Conservation (phyloP, 2,113 vertebrate genomes). For the Hemiprocne comata region DNA sequence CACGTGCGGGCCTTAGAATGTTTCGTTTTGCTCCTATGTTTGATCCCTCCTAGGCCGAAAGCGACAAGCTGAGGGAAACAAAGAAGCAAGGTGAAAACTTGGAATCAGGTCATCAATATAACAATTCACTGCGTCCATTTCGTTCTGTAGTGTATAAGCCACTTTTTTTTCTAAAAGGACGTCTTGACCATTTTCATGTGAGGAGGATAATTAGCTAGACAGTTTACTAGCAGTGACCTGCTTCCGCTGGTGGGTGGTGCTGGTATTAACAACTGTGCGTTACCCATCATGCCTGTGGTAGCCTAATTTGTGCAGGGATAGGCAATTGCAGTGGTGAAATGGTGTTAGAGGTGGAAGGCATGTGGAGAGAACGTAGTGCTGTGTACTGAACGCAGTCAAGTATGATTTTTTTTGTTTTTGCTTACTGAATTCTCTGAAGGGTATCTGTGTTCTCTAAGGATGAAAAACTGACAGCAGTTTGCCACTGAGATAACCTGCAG, state of each 20-base stretch:
- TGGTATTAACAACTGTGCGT: not conserved
- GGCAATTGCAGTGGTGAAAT: constrained; percentile 4
- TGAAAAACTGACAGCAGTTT: not conserved
- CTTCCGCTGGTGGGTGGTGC: constrained; percentile 52
- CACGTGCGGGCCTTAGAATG: not conserved
- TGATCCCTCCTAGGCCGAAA: not conserved
- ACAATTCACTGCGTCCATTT: not conserved
- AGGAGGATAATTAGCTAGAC: not conserved
- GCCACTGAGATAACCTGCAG: fast-evolving
- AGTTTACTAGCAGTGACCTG: constrained; percentile 17
- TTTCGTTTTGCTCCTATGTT: fast-evolving
- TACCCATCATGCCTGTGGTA: constrained; percentile 1
- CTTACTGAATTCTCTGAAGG: not conserved
- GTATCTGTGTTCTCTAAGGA: not conserved
- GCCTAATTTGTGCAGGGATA: constrained; percentile 17
- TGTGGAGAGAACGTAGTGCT: not conserved
- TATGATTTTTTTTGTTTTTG: not conserved
- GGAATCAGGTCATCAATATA: not conserved
- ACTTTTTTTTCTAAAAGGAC: not conserved
- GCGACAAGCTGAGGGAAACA: not conserved
- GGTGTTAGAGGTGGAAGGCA: not conserved
- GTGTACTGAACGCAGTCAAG: not conserved
- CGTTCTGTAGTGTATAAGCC: not conserved
- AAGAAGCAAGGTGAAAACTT: not conserved
- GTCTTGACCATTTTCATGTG: not conserved